Evolutionary conservation across 2,113 vertebrate genomes (phyloP).

Genomic region (Egretta garzetta): DNA sequence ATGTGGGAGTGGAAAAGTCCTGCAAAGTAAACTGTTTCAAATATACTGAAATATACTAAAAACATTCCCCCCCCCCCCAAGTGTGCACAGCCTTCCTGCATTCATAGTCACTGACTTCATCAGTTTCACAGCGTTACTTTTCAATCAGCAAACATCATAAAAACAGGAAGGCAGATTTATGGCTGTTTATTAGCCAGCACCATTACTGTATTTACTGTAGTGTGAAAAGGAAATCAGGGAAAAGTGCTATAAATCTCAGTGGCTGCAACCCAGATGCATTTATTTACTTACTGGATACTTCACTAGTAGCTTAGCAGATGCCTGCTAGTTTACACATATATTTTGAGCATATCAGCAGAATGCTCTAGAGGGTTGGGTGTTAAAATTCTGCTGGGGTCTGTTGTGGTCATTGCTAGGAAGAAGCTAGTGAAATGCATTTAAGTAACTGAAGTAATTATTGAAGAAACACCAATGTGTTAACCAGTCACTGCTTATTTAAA

Average conservation of each 20-base stretch:
- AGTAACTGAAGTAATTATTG: background rate
- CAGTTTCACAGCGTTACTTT: slow-evolving; percentile 63
- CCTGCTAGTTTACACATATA: slow-evolving; percentile 52
- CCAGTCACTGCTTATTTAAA: background rate
- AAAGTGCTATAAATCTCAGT: slow-evolving; percentile 59
- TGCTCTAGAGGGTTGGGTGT: slow-evolving; percentile 34
- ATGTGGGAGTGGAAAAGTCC: slow-evolving; percentile 22
- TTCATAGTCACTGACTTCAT: slow-evolving; percentile 54
- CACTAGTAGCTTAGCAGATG: slow-evolving; percentile 55
- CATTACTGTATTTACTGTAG: slow-evolving; percentile 70
- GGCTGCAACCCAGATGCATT: slow-evolving; percentile 68
- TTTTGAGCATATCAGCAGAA: slow-evolving; percentile 57
- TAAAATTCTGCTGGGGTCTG: slow-evolving; percentile 50
- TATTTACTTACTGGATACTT: slow-evolving; percentile 69
- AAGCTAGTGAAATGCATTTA: background rate
- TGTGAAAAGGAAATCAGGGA: slow-evolving; percentile 59
- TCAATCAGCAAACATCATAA: slow-evolving; percentile 66
- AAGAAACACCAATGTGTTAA: background rate
- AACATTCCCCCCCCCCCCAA: background rate
- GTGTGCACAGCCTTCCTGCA: background rate
- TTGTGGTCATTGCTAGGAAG: slow-evolving; percentile 9
- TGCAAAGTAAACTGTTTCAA: slow-evolving; percentile 12
- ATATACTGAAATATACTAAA: background rate
- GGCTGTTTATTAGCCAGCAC: slow-evolving; percentile 64
- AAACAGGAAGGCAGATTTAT: slow-evolving; percentile 62